Base-by-base conservation (phyloP, 1,140 invertebrate genomes). In the Triops cancriformis region DNA sequence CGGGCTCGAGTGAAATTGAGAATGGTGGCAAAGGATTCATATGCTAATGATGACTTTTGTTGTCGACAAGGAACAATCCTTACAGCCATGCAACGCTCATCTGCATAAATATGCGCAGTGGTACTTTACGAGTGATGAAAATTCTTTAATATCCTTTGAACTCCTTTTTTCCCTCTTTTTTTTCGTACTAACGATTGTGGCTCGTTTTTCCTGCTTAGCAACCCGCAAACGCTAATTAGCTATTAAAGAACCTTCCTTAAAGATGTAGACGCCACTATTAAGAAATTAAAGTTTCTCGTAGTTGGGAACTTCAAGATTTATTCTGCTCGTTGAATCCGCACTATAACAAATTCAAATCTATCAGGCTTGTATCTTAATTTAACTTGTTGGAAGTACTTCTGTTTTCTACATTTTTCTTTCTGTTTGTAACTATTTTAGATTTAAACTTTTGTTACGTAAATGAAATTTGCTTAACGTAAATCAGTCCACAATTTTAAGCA, bases 41-140 rank as follows among this genome's bases (percentile, higher is more conserved):
- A 64, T 64, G 51, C n/a, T 64, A 64, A 64, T 64, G 51, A 64
- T 23, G 51, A 64, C 51, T 64, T 64, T 64, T n/a, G 51, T 64
- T 64, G 23, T 64, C 51, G n/a, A 64, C 51, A 23, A 64, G 51
- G 18, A 23, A 64, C 51, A 64, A 23, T 64, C n/a, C 23, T 64
- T 23, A 64, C 2, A 37, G 31, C 31, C 31, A 37, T n/a, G 51
- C 51, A 5, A 64, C 6, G 14, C 14, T 64, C 51, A 64, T 64
- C 23, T 64, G 51, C 51, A 64, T 64, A 64, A 64, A 64, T 64
- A 64, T 64, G 51, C 51, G 18, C 51, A 23, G 51, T 37, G 51
- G 51, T 64, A 64, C 51, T 64, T 64, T n/a, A 64, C 51, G 51
- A 64, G 51, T 64, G 51, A 64, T 64, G 51, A 64, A 9, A 64